These are phyloP conservation scores for Sarcoramphus papa DNA, from an alignment of 2,797 vertebrate species.

Conservation along the genomic window DNA sequence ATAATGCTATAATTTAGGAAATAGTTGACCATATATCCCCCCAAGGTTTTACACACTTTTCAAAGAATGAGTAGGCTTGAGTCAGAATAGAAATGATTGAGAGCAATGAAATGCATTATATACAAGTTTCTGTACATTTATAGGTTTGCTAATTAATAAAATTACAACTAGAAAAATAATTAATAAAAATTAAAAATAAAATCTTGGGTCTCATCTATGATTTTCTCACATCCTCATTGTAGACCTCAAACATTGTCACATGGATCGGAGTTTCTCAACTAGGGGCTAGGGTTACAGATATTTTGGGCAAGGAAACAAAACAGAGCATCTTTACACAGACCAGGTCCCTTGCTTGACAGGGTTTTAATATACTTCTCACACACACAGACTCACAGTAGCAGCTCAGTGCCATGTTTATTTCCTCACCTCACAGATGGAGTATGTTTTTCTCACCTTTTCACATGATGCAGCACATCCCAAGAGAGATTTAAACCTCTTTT, in stretches of 20 bases:
- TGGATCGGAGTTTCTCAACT: not conserved
- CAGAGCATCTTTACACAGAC: not conserved
- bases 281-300: not conserved
- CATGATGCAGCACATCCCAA: not conserved
- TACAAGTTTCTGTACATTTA: not conserved
- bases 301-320: not conserved
- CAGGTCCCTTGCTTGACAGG: not conserved
- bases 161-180: not conserved
- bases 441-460: constrained; percentile 9
- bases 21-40: not conserved
- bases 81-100: not conserved
- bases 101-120: not conserved
- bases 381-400: not conserved
- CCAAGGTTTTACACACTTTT: not conserved
- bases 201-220: not conserved
- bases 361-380: constrained; percentile 6
- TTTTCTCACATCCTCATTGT: not conserved
- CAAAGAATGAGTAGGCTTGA: not conserved
- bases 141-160: not conserved
- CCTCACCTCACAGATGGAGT: not conserved
- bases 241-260: not conserved
- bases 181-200: not conserved
- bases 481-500: constrained; percentile 18
- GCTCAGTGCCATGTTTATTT: not conserved
- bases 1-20: not conserved